Conservation (phyloP, 2,888 invertebrate species). For the Caenorhabditis sp. region DNA sequence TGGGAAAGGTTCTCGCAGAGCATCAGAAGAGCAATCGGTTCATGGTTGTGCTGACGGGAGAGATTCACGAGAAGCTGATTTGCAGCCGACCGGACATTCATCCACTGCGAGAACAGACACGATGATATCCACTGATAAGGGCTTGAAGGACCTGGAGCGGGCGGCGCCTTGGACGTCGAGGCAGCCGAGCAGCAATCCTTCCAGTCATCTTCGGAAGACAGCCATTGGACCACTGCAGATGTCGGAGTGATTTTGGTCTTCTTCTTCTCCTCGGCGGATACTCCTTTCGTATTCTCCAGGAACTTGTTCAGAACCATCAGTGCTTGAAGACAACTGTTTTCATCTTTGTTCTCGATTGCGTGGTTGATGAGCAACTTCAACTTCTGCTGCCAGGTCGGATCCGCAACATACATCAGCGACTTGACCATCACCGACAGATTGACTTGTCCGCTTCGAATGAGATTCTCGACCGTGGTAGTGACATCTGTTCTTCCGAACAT, state of each 20-base stretch:
- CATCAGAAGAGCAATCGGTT: conserved; percentile 54
- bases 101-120: conserved; percentile 69
- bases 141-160: conserved; percentile 3
- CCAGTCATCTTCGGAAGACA: conserved; percentile 53
- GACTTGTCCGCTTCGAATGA: conserved; percentile 44
- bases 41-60: conserved; percentile 51
- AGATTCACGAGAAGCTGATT: conserved; percentile 58
- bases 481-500: conserved; percentile 55
- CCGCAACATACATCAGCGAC: conserved; percentile 54
- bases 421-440: conserved; percentile 53
- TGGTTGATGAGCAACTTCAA: conserved; percentile 55
- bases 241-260: conserved; percentile 15
- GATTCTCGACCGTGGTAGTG: conserved; percentile 40
- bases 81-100: conserved; percentile 60
- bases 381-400: conserved; percentile 69
- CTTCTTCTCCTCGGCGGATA: conserved; percentile 24
- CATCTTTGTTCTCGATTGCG: conserved; percentile 51
- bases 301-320: conserved; percentile 60
- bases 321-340: conserved; percentile 51
- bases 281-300: conserved; percentile 35
- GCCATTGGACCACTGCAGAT: conserved; percentile 27
- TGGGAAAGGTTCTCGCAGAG: conserved; percentile 55
- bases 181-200: conserved; percentile 31
- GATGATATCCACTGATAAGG: conserved; percentile 64
- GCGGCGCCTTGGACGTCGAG: conserved; percentile 21